Percentiles rank a stretch among this genome's conserved stretches.
phyloP scores from a whole-genome alignment of 2,113 vertebrate species.

The Scortum barcoo region DNA sequence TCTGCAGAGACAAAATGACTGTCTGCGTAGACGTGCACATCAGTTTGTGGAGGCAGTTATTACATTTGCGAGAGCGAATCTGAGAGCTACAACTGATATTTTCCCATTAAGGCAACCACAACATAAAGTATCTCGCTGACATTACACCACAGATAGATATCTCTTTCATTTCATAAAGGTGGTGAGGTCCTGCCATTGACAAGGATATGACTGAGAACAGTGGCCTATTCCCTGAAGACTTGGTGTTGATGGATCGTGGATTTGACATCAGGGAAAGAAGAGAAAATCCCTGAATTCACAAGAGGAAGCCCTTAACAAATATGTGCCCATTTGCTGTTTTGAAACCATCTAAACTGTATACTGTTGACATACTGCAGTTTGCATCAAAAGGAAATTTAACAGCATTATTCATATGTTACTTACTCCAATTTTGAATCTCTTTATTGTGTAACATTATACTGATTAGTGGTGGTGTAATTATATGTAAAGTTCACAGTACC shows the following conservation, averaged over 20 bases:
- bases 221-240: conserved; percentile 13
- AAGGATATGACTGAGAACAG: conserved; percentile 3
- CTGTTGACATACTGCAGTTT: too few relatives aligned
- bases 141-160: not conserved
- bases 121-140: conserved; percentile 1
- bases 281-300: not conserved
- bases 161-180: conserved; percentile 13
- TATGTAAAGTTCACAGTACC: too few relatives aligned
- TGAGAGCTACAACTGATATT: not conserved
- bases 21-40: not conserved
- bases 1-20: too few relatives aligned
- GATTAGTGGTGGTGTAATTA: too few relatives aligned
- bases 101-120: not conserved
- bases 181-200: not conserved
- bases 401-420: too few relatives aligned
- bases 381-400: too few relatives aligned
- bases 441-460: too few relatives aligned
- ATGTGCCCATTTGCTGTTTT: too few relatives aligned
- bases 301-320: not conserved
- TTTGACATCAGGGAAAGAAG: not conserved
- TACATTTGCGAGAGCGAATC: too few relatives aligned
- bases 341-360: too few relatives aligned
- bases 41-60: conserved; percentile 1
- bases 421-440: too few relatives aligned
- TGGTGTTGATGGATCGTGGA: not conserved